These are phyloP conservation scores for Caenorhabditis macrosperma DNA, from an alignment of 2,888 invertebrate species.

Conservation along the genomic window DNA sequence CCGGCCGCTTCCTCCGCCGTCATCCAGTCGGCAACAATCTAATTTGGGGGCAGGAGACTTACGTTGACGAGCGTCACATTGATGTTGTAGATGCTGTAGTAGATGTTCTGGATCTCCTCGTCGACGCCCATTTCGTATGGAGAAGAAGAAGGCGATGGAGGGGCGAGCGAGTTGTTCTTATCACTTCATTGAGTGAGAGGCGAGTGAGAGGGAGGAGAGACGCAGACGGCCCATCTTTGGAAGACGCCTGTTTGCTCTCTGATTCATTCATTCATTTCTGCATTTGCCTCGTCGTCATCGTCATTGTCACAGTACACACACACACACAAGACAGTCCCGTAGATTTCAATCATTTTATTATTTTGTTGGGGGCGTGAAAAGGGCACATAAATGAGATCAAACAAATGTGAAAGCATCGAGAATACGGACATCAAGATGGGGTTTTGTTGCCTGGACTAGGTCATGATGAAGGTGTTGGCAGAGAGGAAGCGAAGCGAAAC, in stretches of 20 bases:
- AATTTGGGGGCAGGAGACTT: slow-evolving; percentile 38
- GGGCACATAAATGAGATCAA: slow-evolving; percentile 33
- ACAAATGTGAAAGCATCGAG: slow-evolving; percentile 20
- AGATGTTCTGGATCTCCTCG: slow-evolving; percentile 64
- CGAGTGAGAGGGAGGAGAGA: slow-evolving; percentile 10
- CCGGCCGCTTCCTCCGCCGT: not conserved
- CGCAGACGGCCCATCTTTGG: not conserved
- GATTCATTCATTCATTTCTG: slow-evolving; percentile 46
- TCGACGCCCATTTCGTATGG: slow-evolving; percentile 60
- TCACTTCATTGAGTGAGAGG: slow-evolving; percentile 35
- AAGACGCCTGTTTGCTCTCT: slow-evolving; percentile 42
- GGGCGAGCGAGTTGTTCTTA: slow-evolving; percentile 28
- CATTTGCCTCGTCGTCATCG: not conserved
- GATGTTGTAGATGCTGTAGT: slow-evolving; percentile 63
- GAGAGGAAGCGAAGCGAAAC: slow-evolving; percentile 5
- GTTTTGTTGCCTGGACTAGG: slow-evolving; percentile 42
- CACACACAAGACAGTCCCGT: not conserved
- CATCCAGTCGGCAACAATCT: slow-evolving; percentile 15
- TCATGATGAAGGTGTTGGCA: slow-evolving; percentile 38
- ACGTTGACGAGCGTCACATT: slow-evolving; percentile 61
- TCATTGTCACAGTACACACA: not conserved
- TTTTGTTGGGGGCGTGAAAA: slow-evolving; percentile 8
- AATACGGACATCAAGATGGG: slow-evolving; percentile 13
- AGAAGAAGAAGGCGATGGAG: not conserved
- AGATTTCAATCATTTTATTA: slow-evolving; percentile 1